These are phyloP conservation scores for Semibalanus balanoides DNA, from an alignment of 1,140 invertebrate species.

Conservation along the genomic window DNA sequence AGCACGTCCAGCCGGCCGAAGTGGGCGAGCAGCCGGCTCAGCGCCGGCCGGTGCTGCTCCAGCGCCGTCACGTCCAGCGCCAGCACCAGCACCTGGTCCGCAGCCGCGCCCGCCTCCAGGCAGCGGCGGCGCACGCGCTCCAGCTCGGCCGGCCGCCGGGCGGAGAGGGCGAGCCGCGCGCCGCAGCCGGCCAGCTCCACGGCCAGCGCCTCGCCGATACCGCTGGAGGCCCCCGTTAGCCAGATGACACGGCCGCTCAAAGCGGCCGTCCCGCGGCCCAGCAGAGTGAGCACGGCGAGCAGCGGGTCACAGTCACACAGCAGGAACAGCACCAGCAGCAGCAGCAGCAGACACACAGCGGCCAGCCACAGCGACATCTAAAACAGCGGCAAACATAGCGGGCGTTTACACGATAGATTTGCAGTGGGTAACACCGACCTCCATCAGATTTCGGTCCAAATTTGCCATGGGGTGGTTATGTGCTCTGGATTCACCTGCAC, in stretches of 20 bases:
- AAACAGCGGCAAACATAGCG: no score
- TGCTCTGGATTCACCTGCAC: no score
- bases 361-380: background rate
- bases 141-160: conserved; percentile 53
- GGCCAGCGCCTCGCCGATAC: conserved; percentile 67
- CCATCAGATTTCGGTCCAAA: no score
- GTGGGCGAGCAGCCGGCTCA: conserved; percentile 49
- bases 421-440: no score
- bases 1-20: conserved; percentile 64
- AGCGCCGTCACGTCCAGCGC: conserved; percentile 53
- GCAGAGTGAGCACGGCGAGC: background rate
- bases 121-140: conserved; percentile 55
- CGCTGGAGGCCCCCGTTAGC: conserved; percentile 79
- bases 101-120: conserved; percentile 39
- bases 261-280: background rate
- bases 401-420: no score
- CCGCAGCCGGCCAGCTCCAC: conserved; percentile 51
- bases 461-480: no score
- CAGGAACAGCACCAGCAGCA: background rate
- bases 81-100: conserved; percentile 49
- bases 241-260: conserved; percentile 62
- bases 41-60: conserved; percentile 42
- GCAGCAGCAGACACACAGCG: background rate
- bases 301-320: background rate
- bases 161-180: conserved; percentile 58